Percentiles rank a stretch among this genome's conserved stretches.
phyloP scores from a whole-genome alignment of 2,888 invertebrate species.

The Willowsia nigromaculata region DNA sequence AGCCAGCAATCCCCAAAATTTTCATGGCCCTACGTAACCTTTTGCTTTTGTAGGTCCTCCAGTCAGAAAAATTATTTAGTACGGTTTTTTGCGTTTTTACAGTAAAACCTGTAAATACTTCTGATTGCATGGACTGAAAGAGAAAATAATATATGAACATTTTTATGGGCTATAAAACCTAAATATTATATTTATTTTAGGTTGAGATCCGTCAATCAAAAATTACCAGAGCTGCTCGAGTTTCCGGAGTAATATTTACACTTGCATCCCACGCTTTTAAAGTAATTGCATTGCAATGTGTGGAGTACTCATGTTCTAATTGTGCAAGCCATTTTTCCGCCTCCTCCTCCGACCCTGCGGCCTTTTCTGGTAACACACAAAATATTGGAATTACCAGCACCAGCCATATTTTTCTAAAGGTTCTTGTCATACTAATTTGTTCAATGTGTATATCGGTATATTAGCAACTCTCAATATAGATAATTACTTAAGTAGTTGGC shows the following conservation, averaged over 20 bases:
- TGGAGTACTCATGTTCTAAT: not conserved
- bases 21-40: not conserved
- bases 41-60: not conserved
- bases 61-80: not conserved
- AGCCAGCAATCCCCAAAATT: not conserved
- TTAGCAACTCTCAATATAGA: too few relatives aligned
- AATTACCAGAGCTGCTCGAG: not conserved
- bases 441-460: too few relatives aligned
- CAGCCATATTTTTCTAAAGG: too few relatives aligned
- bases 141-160: not conserved
- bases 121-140: not conserved
- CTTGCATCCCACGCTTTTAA: not conserved
- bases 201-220: not conserved
- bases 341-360: slow-evolving; percentile 67
- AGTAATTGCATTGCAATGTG: not conserved
- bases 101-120: not conserved
- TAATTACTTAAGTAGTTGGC: too few relatives aligned
- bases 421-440: too few relatives aligned
- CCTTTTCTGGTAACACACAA: too few relatives aligned
- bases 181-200: too few relatives aligned
- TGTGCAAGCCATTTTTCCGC: not conserved
- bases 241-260: not conserved
- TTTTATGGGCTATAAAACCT: not conserved
- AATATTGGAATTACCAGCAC: too few relatives aligned
- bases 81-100: not conserved